Evolutionary conservation across 2,888 invertebrate species (phyloP).

Genomic region (Crepidodera aurea): DNA sequence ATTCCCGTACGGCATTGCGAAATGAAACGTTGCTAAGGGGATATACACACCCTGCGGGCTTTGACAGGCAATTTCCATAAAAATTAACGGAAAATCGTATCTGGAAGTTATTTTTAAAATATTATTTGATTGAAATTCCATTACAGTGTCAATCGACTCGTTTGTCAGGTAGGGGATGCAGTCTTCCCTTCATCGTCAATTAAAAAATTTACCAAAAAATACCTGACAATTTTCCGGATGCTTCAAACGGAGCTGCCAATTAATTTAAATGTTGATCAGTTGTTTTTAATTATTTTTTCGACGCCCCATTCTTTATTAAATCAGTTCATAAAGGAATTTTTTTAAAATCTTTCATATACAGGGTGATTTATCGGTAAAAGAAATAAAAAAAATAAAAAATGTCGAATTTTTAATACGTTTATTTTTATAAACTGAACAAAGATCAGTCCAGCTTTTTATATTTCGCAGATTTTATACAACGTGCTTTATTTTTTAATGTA

Average conservation of each 20-base stretch:
- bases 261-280: constrained; percentile 1
- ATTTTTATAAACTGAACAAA: no score
- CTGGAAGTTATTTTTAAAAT: constrained; percentile 12
- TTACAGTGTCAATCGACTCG: not conserved
- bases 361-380: no score
- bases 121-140: constrained; percentile 11
- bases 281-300: no score
- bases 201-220: constrained; percentile 4
- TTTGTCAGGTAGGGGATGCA: not conserved
- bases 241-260: not conserved
- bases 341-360: no score
- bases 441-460: no score
- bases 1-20: no score
- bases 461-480: no score
- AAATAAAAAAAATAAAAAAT: no score
- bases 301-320: no score
- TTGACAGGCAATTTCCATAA: constrained; percentile 11
- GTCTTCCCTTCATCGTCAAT: not conserved
- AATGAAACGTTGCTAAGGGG: not conserved
- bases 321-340: no score
- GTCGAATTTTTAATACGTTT: no score
- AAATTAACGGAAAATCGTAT: constrained; percentile 8
- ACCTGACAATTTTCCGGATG: not conserved
- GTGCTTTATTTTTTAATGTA: no score
- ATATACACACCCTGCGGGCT: constrained; percentile 7